phyloP scores from a whole-genome alignment of 2,113 vertebrate genomes.

The Ploceus nigricollis region DNA sequence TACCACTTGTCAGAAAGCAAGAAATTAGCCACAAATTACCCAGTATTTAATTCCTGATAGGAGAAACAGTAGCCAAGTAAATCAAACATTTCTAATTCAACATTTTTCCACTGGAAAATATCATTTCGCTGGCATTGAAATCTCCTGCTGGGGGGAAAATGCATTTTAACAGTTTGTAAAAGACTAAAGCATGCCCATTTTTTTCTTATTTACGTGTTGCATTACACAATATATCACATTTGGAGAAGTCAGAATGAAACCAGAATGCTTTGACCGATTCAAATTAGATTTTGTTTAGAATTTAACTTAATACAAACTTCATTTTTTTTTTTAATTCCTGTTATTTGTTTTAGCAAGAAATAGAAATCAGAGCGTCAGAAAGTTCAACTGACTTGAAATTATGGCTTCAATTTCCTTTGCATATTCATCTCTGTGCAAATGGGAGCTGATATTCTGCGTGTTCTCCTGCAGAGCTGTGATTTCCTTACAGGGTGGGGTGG shows the following conservation, averaged over 20 bases:
- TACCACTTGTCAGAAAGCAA: neutral
- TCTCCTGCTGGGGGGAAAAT: neutral
- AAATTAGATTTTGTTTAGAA: neutral
- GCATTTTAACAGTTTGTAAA: neutral
- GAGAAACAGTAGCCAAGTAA: neutral
- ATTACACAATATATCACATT: neutral
- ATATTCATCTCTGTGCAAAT: neutral
- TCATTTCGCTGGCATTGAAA: neutral
- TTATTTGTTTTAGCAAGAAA: neutral
- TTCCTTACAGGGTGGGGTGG: neutral
- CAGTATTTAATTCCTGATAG: neutral
- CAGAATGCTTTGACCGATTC: neutral
- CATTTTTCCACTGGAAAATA: neutral
- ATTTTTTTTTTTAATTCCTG: too few relatives aligned
- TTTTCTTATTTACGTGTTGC: neutral
- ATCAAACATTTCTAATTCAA: neutral
- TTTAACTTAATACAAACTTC: neutral
- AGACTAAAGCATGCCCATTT: neutral
- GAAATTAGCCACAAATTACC: neutral
- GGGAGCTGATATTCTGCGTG: neutral
- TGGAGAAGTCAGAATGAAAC: neutral
- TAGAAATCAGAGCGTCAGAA: neutral
- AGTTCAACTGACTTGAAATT: neutral
- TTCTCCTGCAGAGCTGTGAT: neutral
- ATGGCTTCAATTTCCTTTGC: neutral